A percentile compares a stretch with the other conserved stretches of the same genome.
Conservation (phyloP, 2,113 vertebrate species). For the Chinchilla lanigera region DNA sequence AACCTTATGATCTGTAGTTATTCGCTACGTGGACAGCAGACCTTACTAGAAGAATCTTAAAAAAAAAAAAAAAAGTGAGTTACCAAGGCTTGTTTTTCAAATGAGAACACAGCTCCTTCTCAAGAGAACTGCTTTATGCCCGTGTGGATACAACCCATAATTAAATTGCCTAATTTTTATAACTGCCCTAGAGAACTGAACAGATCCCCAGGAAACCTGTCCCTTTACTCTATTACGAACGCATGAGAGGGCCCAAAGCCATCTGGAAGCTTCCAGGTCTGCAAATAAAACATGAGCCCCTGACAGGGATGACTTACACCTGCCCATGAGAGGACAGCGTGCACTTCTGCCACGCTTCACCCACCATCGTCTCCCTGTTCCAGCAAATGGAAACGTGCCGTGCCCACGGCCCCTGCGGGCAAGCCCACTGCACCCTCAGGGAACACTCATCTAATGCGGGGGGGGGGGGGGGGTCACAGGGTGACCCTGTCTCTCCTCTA, state of each 20-base stretch:
- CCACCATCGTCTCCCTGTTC: neutral
- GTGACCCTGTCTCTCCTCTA: neutral
- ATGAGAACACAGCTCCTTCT: constrained; percentile 48
- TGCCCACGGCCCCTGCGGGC: neutral
- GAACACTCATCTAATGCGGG: no score
- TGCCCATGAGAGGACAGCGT: neutral
- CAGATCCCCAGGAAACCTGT: neutral
- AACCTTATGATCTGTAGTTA: neutral
- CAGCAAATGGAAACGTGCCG: neutral
- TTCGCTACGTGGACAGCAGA: neutral
- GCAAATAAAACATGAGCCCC: neutral
- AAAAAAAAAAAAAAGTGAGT: neutral
- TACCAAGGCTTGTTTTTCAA: neutral
- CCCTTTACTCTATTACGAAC: neutral
- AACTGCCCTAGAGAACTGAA: constrained; percentile 53
- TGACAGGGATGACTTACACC: neutral
- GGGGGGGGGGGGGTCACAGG: no score
- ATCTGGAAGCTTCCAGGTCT: neutral
- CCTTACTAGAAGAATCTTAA: neutral
- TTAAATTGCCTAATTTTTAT: constrained; percentile 66
- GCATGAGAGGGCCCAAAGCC: neutral
- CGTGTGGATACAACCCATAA: constrained; percentile 42
- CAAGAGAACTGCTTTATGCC: constrained; percentile 32
- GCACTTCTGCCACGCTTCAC: neutral
- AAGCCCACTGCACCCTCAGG: neutral